Evolutionary conservation across 2,113 vertebrate genomes (phyloP).

Genomic region (Coryphaenoides rupestris): DNA sequence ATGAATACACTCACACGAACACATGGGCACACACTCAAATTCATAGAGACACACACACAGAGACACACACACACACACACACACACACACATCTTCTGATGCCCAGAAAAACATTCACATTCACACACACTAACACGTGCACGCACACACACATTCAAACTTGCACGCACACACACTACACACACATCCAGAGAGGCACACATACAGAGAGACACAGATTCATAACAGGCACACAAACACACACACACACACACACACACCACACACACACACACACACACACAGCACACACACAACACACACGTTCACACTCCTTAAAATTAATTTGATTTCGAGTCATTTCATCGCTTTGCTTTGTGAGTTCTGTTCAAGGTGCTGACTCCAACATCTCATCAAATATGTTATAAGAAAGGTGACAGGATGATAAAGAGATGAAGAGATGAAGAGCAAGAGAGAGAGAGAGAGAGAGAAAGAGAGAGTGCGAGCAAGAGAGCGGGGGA

Average conservation of each 20-base stretch:
- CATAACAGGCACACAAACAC: constrained; percentile 10
- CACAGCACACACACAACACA: constrained; percentile 7
- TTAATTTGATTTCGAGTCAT: constrained; percentile 43
- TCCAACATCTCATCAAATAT: too few relatives aligned
- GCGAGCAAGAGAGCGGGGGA: too few relatives aligned
- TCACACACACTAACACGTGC: constrained; percentile 44
- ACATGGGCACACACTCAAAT: neutral
- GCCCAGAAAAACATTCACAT: constrained; percentile 31
- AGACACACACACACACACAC: neutral
- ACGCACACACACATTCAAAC: too few relatives aligned
- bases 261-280: neutral
- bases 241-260: neutral
- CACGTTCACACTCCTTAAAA: constrained; percentile 46
- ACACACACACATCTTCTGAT: neutral
- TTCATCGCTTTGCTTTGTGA: constrained; percentile 57
- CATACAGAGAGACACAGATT: constrained; percentile 47
- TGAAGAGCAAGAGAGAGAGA: too few relatives aligned
- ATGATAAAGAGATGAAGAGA: too few relatives aligned
- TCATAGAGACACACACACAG: neutral
- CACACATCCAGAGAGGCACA: constrained; percentile 39
- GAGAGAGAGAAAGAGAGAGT: too few relatives aligned
- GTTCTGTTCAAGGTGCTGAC: too few relatives aligned
- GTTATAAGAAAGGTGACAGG: too few relatives aligned
- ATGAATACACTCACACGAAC: neutral
- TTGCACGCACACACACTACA: constrained; percentile 50